These are phyloP conservation scores for Drosophila orena DNA, from an alignment of 1,140 invertebrate genomes.

Conservation along the genomic window DNA sequence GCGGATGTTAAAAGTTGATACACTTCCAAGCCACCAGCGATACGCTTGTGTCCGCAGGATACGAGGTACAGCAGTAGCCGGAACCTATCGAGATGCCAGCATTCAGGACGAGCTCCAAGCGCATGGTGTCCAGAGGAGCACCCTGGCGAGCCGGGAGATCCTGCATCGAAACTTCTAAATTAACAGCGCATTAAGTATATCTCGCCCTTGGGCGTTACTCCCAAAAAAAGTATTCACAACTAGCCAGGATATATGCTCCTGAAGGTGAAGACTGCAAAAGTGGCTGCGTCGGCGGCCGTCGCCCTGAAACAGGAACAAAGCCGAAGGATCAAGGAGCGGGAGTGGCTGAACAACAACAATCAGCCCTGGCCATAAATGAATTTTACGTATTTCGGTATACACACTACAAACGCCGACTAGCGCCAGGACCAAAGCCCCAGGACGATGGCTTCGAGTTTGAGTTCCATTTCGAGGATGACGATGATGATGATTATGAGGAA, in stretches of 20 bases:
- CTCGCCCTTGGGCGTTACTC: conserved; percentile 43
- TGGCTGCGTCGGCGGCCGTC: conserved; percentile 66
- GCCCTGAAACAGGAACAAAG: conserved; percentile 76
- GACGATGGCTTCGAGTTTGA: conserved; percentile 28
- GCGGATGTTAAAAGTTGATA: conserved; percentile 45
- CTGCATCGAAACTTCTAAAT: conserved; percentile 30
- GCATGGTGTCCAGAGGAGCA: conserved; percentile 41
- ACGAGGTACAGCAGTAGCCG: conserved; percentile 10
- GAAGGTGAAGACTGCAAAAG: conserved; percentile 41
- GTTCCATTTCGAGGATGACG: conserved; percentile 21
- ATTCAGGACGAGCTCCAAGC: neutral
- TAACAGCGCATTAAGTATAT: conserved; percentile 39
- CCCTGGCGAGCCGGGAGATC: conserved; percentile 5
- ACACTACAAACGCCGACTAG: conserved; percentile 73
- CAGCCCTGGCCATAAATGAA: conserved; percentile 74
- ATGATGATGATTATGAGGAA: conserved; percentile 20
- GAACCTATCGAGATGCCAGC: conserved; percentile 5
- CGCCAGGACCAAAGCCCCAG: conserved; percentile 43
- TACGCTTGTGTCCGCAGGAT: conserved; percentile 19
- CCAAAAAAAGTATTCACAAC: conserved; percentile 15
- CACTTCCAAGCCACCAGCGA: neutral
- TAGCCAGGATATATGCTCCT: conserved; percentile 27
- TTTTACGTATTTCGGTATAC: conserved; percentile 81
- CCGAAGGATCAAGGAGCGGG: conserved; percentile 25
- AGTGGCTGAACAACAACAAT: conserved; percentile 68